Conservation (phyloP, 2,797 vertebrate genomes). For the Scarus forsteni region DNA sequence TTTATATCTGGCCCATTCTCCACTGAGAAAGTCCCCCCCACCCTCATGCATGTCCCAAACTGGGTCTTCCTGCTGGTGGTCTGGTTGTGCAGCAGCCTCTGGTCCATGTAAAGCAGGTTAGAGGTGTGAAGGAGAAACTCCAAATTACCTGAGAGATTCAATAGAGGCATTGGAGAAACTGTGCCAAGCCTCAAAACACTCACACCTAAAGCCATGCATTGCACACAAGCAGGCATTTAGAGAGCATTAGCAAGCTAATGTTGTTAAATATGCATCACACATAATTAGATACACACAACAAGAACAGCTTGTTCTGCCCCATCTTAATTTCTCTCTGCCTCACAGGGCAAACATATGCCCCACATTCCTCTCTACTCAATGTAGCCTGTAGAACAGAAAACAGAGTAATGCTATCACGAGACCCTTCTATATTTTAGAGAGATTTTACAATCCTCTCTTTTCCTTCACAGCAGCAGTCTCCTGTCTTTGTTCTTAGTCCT, state of each 20-base stretch:
- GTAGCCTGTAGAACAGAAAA: conserved; percentile 48
- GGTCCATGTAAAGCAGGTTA: conserved; percentile 67
- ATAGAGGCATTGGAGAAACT: conserved; percentile 39
- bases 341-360: conserved; percentile 36
- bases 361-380: conserved; percentile 33
- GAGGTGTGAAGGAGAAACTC: conserved; percentile 45
- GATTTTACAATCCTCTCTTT: conserved; percentile 16
- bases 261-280: conserved; percentile 55
- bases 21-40: no score
- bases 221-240: conserved; percentile 53
- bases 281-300: conserved; percentile 53
- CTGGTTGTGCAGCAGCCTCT: conserved; percentile 55
- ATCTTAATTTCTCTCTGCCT: conserved; percentile 24
- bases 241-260: conserved; percentile 34
- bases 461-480: not conserved
- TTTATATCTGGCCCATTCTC: no score
- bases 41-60: conserved; percentile 19
- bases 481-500: not conserved
- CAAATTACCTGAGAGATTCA: conserved; percentile 47
- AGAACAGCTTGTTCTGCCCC: conserved; percentile 46
- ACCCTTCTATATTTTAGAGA: not conserved
- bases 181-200: conserved; percentile 36
- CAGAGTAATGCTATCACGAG: conserved; percentile 23
- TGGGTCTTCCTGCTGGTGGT: conserved; percentile 31
- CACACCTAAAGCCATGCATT: conserved; percentile 19